Evolutionary conservation across 2,113 vertebrate species (phyloP), one percentile per base, ranked within the genome.

Genomic region (Strix uralensis): DNA sequence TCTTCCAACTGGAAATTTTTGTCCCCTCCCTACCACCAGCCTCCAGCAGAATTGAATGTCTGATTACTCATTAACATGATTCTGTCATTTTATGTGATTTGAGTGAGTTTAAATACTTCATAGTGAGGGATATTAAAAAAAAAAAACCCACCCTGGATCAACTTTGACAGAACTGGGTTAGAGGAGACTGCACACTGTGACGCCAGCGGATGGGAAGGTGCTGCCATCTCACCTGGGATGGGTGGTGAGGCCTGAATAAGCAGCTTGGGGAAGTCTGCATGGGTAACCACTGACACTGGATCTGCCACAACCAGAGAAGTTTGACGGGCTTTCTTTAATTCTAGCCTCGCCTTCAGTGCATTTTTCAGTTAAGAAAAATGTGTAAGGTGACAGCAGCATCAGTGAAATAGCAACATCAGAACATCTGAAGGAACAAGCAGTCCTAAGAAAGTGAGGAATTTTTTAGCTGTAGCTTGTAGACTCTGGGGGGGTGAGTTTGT

Each of bases 41-140:
- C 47, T 84, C 36, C 65, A 61, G 61, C 27, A 81, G 78, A 67
- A 52, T 0, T 26, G 70, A 85, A 74, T 92, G 46, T 36, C 63
- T 83, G 11, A 29, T 92, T 95, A 80, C n/a, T 93, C 57, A 30
- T 72, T 89, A 96, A 89, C 59, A 49, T 85, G 81, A 63, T 81
- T 83, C 77, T 67, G 81, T 89, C 52, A 87, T 19, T 47, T 47
- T 47, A 71, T 87, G 71, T 75, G 0, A 89, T 92, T 74, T 78
- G 47, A 67, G 21, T 74, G n/a, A 86, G 52, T 92, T 84, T 65
- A 85, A 95, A 32, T 79, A 57, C 36, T 57, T 91, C 34, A 40
- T 69, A 67, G 34, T 49, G 40, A 65, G 42, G 46, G 25, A 72
- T 61, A 46, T 70, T 44, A 23, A 44, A n/a, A 55, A 66, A 59